Conservation (phyloP, 1,140 invertebrate species). For the Leptoteleia sp. region DNA sequence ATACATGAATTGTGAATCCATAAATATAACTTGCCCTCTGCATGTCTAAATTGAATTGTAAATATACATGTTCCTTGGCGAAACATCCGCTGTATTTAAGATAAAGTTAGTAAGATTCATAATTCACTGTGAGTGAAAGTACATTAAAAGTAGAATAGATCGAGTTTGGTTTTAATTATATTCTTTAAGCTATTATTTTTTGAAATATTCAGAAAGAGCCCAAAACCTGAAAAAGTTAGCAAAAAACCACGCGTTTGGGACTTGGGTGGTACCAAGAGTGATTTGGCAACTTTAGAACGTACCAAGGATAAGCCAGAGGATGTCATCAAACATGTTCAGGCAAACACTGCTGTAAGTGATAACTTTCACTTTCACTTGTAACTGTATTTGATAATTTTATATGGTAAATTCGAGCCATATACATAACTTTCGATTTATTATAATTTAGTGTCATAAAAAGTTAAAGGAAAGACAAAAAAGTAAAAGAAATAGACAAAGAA, state of each 20-base stretch:
- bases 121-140: too few relatives aligned
- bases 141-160: too few relatives aligned
- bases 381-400: slow-evolving; percentile 2
- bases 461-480: too few relatives aligned
- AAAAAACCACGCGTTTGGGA: slow-evolving; percentile 97
- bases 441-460: slow-evolving; percentile 6
- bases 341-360: slow-evolving; percentile 84
- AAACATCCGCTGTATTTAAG: too few relatives aligned
- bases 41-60: too few relatives aligned
- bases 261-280: slow-evolving; percentile 88
- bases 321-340: slow-evolving; percentile 81
- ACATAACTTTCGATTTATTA: slow-evolving; percentile 13
- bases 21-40: too few relatives aligned
- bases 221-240: slow-evolving; percentile 87
- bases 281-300: slow-evolving; percentile 91
- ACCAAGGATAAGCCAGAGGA: slow-evolving; percentile 89
- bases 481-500: too few relatives aligned
- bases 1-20: too few relatives aligned
- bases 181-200: slow-evolving; percentile 18
- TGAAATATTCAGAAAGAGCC: slow-evolving; percentile 84
- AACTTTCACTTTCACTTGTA: slow-evolving; percentile 43
- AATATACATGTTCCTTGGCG: too few relatives aligned
- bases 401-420: slow-evolving; percentile 6
- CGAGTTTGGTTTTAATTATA: too few relatives aligned
- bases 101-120: too few relatives aligned